Base-by-base conservation (phyloP, 2,888 invertebrate genomes). In the Drosophila nigritarsus region DNA sequence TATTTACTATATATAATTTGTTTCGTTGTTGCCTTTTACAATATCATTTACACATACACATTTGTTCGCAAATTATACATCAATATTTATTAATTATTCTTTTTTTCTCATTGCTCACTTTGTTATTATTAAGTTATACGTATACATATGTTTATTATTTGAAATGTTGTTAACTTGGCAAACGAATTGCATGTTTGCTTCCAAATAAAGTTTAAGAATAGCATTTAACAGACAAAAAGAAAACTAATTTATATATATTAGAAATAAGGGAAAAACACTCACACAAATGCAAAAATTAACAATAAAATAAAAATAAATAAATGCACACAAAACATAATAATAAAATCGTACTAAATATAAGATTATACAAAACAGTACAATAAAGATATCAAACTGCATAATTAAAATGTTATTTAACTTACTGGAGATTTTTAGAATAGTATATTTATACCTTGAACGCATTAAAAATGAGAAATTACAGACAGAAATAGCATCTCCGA, bases 121-220 rank as follows among this genome's bases (percentile, higher is more conserved):
- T 59, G 55, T 73, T 65, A 72, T 27, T 38, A 55, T 27, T 38
- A 55, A 30, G 5, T 42, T 65, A 56, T 56, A 30, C 20, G 20
- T 30, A 15, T 40, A 40, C 32, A 61, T 51, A 70, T 62, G 66
- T 51, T n/a, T 58, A 62, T 60, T 67, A 75, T 67, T 74, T 45
- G 49, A 78, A 67, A 59, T 67, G 83, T 84, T 84, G 77, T 85
- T 83, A 73, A 82, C 67, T 65, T 65, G 59, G 80, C 78, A 80
- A 73, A 60, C 73, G 56, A 65, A 69, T 70, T 51, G 45, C 38
- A 69, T 62, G 75, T 82, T 84, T 84, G 84, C 84, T 84, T 80
- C 74, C 73, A 82, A 55, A 70, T 74, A 63, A 68, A 71, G 53
- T n/a, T 48, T 82, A 86, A 84, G 83, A 61, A 76, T 86, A 86